Percentiles rank a stretch among this genome's conserved stretches.
Conservation (phyloP, 2,888 invertebrate genomes). For the Tipula helvola region DNA sequence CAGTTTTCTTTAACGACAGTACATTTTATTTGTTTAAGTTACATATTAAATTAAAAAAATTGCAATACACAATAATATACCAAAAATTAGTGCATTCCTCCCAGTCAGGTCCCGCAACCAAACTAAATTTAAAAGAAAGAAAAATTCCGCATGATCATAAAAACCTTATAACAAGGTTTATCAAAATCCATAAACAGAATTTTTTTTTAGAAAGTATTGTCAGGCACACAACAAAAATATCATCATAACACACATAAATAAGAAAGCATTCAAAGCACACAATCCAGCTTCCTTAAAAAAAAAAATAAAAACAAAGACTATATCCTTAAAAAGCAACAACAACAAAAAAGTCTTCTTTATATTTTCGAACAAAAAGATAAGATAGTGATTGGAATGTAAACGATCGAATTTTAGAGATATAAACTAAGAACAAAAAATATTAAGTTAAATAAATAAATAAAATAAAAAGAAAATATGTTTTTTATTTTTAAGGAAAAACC, state of each 20-base stretch:
- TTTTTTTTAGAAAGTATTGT: not conserved
- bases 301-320: not conserved
- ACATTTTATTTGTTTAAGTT: too few relatives aligned
- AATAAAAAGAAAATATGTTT: not conserved
- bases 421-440: not conserved
- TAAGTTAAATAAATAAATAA: not conserved
- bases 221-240: not conserved
- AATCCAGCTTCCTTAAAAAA: not conserved
- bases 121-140: too few relatives aligned
- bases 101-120: too few relatives aligned
- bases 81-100: too few relatives aligned
- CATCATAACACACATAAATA: not conserved
- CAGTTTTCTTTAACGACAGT: too few relatives aligned
- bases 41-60: too few relatives aligned
- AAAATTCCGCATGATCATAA: not conserved
- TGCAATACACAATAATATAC: too few relatives aligned
- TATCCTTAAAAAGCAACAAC: not conserved
- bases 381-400: constrained; percentile 9
- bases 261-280: not conserved
- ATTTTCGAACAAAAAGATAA: not conserved
- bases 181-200: not conserved
- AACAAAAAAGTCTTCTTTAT: not conserved
- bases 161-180: not conserved
- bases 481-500: not conserved
- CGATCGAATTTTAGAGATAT: not conserved